These are phyloP conservation scores for Alaudala cheleensis DNA, from an alignment of 2,113 vertebrate genomes.

Conservation along the genomic window DNA sequence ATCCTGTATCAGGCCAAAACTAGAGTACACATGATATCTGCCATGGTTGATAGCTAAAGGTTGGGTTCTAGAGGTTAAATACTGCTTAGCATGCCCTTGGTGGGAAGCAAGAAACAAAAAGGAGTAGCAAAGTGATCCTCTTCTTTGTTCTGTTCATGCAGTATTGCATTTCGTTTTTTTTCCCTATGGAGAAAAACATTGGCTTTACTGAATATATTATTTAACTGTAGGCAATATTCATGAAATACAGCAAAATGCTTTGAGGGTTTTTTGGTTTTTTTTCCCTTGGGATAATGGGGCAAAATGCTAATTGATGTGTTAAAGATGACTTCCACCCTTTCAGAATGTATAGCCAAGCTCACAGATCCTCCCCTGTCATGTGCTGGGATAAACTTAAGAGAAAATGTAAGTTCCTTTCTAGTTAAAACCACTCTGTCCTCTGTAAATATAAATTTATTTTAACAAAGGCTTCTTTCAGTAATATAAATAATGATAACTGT, in stretches of 20 bases:
- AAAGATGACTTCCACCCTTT: not conserved
- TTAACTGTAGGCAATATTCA: not conserved
- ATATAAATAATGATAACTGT: constrained; percentile 38
- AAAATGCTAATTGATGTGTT: not conserved
- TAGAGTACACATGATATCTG: not conserved
- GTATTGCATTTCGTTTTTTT: not conserved
- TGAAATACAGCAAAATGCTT: not conserved
- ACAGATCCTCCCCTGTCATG: not conserved
- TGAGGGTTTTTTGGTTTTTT: not conserved
- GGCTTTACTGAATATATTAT: not conserved
- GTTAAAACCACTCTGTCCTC: not conserved
- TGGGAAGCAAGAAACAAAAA: not conserved
- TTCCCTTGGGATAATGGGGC: fast-evolving
- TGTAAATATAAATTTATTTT: not conserved
- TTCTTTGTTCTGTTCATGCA: not conserved
- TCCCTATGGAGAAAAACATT: not conserved
- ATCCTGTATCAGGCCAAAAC: not conserved
- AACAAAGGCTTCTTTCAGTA: constrained; percentile 30
- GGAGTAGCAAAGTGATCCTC: not conserved
- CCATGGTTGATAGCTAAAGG: not conserved
- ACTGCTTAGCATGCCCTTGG: not conserved
- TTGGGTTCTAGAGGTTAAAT: not conserved
- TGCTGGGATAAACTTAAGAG: not conserved
- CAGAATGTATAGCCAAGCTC: not conserved
- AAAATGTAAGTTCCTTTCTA: not conserved